phyloP scores from a whole-genome alignment of 2,797 vertebrate species.

The Neopelma chrysocephalum region DNA sequence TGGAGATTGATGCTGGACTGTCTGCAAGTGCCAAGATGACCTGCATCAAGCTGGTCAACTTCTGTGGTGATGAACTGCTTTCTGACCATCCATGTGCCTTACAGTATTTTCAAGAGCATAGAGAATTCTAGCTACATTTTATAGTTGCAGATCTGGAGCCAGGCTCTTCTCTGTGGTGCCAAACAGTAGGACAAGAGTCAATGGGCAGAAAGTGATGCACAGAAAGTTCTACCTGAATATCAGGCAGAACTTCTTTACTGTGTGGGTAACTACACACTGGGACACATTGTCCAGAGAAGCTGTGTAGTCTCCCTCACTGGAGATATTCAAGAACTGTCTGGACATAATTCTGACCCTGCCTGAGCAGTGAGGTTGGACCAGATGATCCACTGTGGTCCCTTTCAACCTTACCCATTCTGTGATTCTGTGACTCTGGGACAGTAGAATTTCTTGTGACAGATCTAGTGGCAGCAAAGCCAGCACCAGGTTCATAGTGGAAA shows the following conservation, averaged over 20 bases:
- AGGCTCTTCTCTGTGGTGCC: background rate
- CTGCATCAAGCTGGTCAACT: background rate
- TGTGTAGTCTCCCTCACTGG: background rate
- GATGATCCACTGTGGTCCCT: background rate
- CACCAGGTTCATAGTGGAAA: background rate
- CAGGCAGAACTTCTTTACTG: background rate
- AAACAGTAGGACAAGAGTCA: background rate
- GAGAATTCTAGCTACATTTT: background rate
- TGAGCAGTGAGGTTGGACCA: background rate
- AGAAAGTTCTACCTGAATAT: background rate
- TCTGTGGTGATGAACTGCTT: background rate
- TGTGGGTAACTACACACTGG: too few species aligned
- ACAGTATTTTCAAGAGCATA: background rate
- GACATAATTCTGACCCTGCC: background rate
- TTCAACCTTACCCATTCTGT: background rate
- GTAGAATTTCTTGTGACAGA: background rate
- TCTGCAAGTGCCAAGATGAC: background rate
- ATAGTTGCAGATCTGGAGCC: background rate
- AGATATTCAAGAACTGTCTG: background rate
- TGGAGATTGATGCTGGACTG: background rate
- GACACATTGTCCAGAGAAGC: background rate
- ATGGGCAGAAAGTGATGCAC: background rate
- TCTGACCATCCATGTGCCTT: background rate
- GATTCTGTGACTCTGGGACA: background rate
- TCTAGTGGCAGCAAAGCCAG: background rate